A percentile compares a stretch with the other conserved stretches of the same genome.
Conservation (phyloP, 2,113 vertebrate species). For the Lontra canadensis region DNA sequence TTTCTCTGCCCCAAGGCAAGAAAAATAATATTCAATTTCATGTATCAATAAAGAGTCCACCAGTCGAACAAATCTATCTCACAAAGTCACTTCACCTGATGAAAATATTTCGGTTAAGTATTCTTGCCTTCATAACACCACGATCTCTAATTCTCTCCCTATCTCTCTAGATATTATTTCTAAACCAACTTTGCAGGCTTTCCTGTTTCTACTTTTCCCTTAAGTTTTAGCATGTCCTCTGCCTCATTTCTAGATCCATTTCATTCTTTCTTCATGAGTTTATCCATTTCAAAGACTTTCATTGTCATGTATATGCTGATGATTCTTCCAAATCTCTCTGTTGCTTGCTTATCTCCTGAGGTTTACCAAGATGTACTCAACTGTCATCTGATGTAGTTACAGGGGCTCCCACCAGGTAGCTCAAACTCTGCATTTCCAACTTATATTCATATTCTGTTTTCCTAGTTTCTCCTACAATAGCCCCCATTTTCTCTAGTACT, state of each 20-base stretch:
- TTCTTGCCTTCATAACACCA: not conserved
- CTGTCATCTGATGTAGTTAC: not conserved
- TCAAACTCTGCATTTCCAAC: not conserved
- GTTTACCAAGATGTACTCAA: not conserved
- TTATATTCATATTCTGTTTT: too few species aligned
- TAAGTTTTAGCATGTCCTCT: not conserved
- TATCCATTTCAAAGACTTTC: not conserved
- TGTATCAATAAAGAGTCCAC: rapidly evolving
- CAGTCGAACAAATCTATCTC: too few species aligned
- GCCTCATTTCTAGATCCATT: not conserved
- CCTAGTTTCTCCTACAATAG: not conserved
- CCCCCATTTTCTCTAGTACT: rapidly evolving
- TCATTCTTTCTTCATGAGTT: not conserved
- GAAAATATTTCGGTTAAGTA: not conserved
- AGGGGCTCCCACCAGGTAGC: rapidly evolving
- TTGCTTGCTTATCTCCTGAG: not conserved
- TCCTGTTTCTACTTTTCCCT: not conserved
- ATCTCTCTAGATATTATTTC: not conserved
- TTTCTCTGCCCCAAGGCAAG: not conserved
- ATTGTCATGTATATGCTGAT: too few species aligned
- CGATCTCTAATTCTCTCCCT: not conserved
- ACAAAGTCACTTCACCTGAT: not conserved
- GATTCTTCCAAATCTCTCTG: not conserved
- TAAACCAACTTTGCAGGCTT: not conserved
- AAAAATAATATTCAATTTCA: not conserved